Base-by-base conservation (phyloP, 2,888 invertebrate genomes). In the Gymnoscelis rufifasciata region DNA sequence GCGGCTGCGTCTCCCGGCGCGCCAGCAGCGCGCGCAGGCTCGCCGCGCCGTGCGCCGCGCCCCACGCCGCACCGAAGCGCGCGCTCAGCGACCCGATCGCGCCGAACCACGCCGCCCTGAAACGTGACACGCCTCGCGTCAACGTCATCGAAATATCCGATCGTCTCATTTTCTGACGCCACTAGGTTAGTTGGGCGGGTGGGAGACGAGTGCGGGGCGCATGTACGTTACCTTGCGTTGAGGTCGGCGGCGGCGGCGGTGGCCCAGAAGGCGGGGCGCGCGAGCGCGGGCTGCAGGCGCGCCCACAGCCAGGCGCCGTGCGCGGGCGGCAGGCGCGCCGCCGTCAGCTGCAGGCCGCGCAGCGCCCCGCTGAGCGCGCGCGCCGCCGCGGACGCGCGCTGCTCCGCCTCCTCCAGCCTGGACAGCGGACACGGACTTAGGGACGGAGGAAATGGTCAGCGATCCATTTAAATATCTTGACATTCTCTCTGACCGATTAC, bases 101-200 rank as follows among this genome's bases (percentile, higher is more conserved):
- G 54, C 89, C 89, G 78, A 91, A 95, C 91, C 94, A 94, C n/a
- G 93, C 91, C 1, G 90, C 74, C 48, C 90, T 83, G 61, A 78
- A 47, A 35, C 6, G 14, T 1, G 3, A 26, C 26, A 26, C n/a
- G n/a, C n/a, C n/a, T n/a, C n/a, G n/a, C n/a, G n/a, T n/a, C n/a
- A n/a, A n/a, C n/a, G n/a, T n/a, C n/a, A n/a, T n/a, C n/a, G n/a
- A n/a, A n/a, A n/a, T n/a, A n/a, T n/a, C n/a, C n/a, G n/a, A n/a
- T n/a, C n/a, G n/a, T n/a, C n/a, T n/a, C n/a, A n/a, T n/a, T n/a
- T n/a, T n/a, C n/a, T n/a, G n/a, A n/a, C n/a, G n/a, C n/a, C n/a
- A n/a, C n/a, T n/a, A n/a, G n/a, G n/a, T n/a, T n/a, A n/a, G n/a
- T n/a, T n/a, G n/a, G n/a, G n/a, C n/a, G n/a, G n/a, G n/a, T n/a